Conservation (phyloP, 2,113 vertebrate genomes). For the rat (Rattus norvegicus) region GRCr8 NC_086021.1:31404001-31404500, state of each 20-base stretch:
- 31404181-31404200: not conserved
- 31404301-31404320: not conserved
- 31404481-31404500: not conserved
- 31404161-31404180: not conserved
- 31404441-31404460: not conserved
- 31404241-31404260: too few species aligned
- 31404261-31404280: too few species aligned
- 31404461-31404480: not conserved
- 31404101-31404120: not conserved
- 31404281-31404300: not conserved
- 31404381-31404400: not conserved
- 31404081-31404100: rapidly evolving
- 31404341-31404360: not conserved
- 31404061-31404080: too few species aligned
- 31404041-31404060: rapidly evolving
- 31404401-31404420: conserved; percentile 71
- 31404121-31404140: not conserved
- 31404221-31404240: not conserved
- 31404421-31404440: not conserved
- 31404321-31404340: not conserved
- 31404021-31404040: rapidly evolving
- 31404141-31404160: not conserved
- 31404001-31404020: not conserved
- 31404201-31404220: rapidly evolving
- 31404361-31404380: conserved; percentile 30